These are phyloP conservation scores for Dipodomys ordii DNA, from an alignment of 2,113 vertebrate genomes.

Conservation along the genomic window DNA sequence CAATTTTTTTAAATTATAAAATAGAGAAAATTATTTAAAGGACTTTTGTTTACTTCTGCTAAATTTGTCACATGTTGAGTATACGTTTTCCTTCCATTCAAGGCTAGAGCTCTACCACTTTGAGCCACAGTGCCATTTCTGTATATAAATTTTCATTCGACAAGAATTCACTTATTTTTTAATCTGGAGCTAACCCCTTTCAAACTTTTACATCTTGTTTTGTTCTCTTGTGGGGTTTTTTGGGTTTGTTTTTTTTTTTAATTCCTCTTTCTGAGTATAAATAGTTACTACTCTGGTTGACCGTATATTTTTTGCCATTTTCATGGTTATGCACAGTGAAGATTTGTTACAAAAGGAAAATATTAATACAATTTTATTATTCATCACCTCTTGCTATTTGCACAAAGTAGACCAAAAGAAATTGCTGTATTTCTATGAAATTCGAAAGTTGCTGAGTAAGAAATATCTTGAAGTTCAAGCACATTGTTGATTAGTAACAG, in stretches of 20 bases:
- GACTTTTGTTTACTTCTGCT: not conserved
- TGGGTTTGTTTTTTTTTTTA: conserved; percentile 4
- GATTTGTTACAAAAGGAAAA: conserved; percentile 19
- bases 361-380: conserved; percentile 25
- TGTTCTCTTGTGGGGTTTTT: not conserved
- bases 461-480: conserved; percentile 62
- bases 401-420: not conserved
- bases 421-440: conserved; percentile 49
- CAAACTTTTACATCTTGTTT: not conserved
- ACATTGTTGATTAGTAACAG: conserved; percentile 67
- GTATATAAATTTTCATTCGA: not conserved
- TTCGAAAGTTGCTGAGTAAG: conserved; percentile 53
- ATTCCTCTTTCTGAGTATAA: not conserved
- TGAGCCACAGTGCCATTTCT: no score
- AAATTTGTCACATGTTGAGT: conserved; percentile 7
- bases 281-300: conserved; percentile 13
- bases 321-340: not conserved
- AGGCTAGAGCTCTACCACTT: no score
- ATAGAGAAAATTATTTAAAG: conserved; percentile 21
- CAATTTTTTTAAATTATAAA: not conserved
- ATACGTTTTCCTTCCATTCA: no score
- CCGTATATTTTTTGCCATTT: not conserved
- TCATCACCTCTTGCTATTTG: conserved; percentile 36
- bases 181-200: not conserved
- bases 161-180: not conserved